Evolutionary conservation across 2,797 vertebrate genomes (phyloP), one percentile per base, ranked within the genome.

Genomic region (Pangasius sanitwongsei): DNA sequence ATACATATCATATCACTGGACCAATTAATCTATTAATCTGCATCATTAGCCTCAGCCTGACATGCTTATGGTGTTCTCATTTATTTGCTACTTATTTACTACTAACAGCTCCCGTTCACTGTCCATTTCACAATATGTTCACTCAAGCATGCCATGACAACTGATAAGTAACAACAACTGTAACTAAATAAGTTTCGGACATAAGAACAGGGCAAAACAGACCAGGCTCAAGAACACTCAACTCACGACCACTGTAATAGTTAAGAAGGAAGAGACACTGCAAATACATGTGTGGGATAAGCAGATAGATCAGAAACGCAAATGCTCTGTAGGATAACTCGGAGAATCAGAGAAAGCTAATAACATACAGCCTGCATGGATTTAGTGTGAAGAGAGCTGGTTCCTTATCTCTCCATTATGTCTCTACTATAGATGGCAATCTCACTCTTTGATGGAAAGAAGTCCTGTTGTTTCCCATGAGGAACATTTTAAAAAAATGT

Each of bases 341-440:
- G 18, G 48, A 48, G 48, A 48, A 48, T 37, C 31, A 61, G 78
- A 25, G 34, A 41, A 82, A 25, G 34, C 20, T 25, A 59, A 82
- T 37, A 41, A 61, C 55, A 61, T 59, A 28, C 80, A 82, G 37
- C 11, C 34, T 61, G 34, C 57, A 28, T 44, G 37, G 57, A n/a
- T 28, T 83, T 31, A 84, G 57, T 48, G 59, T 65, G 37, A 44
- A 48, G 55, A 83, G 41, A 84, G 41, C 80, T 25, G 80, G 9
- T 41, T 82, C 55, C 4, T 20, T 34, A 61, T 82, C 34, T 20
- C 63, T 65, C 63, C 63, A 48, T 8, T 48, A 48, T 48, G 7
- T 48, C 48, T 48, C 48, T 95, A 95, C 94, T 96, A 94, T 95
- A 96, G 96, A 95, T 95, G 95, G 95, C 96, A 96, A 95, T 95